Evolutionary conservation across 2,888 invertebrate genomes (phyloP).

Genomic region (Zaprionus obscuricornis): DNA sequence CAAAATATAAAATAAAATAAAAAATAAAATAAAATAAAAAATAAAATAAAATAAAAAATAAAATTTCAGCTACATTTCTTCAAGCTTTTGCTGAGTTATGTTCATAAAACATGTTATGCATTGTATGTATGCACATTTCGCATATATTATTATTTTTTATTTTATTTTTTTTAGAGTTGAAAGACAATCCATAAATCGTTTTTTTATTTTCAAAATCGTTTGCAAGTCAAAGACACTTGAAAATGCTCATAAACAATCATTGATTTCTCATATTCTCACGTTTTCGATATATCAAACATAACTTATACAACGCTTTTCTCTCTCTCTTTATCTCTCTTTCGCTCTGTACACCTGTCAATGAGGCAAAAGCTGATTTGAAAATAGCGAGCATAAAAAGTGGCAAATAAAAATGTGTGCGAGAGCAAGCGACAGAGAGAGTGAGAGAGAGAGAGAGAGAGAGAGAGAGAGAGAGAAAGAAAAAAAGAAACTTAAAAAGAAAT

Average conservation of each 20-base stretch:
- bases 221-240: conserved; percentile 28
- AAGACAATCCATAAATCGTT: conserved; percentile 3
- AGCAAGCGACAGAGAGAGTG: neutral
- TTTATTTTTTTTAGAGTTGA: too few species aligned
- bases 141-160: too few species aligned
- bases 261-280: conserved; percentile 39
- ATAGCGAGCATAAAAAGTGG: conserved; percentile 8
- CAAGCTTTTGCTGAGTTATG: too few species aligned
- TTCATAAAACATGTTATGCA: too few species aligned
- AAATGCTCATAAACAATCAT: conserved; percentile 41
- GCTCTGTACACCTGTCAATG: conserved; percentile 48
- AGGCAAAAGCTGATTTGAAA: conserved; percentile 12
- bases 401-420: neutral
- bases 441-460: conserved; percentile 3
- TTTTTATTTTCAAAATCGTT: too few species aligned
- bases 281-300: conserved; percentile 37
- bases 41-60: too few species aligned
- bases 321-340: neutral
- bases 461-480: conserved; percentile 1
- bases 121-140: too few species aligned
- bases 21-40: too few species aligned
- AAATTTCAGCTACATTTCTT: too few species aligned
- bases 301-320: conserved; percentile 33
- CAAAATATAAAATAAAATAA: too few species aligned
- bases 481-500: conserved; percentile 38